A percentile compares a stretch with the other conserved stretches of the same genome.
These are phyloP conservation scores for Echiichthys vipera DNA, from an alignment of 2,797 vertebrate species.

Conservation along the genomic window DNA sequence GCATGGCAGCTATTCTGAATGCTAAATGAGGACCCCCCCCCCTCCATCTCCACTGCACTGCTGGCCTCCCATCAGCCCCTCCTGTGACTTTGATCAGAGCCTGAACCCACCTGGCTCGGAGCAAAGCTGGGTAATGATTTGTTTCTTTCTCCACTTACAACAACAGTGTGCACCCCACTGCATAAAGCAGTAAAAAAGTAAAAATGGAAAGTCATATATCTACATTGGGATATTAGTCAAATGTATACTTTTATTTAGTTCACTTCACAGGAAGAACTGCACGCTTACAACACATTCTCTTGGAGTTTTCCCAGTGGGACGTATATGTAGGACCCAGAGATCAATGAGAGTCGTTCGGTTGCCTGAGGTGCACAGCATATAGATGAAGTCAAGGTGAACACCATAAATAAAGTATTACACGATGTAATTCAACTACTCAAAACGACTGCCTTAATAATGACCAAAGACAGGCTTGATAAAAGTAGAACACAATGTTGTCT, in stretches of 20 bases:
- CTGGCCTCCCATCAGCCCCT: constrained; percentile 48
- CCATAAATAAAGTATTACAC: neutral
- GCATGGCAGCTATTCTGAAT: constrained; percentile 68
- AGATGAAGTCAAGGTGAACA: neutral
- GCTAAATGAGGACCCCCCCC: constrained; percentile 44
- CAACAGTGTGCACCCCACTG: neutral
- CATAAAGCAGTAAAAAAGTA: neutral
- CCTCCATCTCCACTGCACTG: constrained; percentile 14
- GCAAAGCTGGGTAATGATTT: constrained; percentile 20
- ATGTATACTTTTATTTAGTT: neutral
- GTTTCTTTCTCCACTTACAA: constrained; percentile 17
- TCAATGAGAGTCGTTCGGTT: neutral
- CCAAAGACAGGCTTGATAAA: neutral
- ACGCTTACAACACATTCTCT: neutral
- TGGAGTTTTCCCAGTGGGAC: neutral
- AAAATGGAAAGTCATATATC: neutral
- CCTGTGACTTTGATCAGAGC: constrained; percentile 68
- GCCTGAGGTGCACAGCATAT: neutral
- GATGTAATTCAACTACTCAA: neutral
- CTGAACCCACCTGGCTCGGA: constrained; percentile 53
- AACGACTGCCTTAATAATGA: neutral
- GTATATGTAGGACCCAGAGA: neutral
- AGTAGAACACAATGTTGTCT: neutral
- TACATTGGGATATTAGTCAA: neutral
- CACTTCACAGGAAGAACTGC: neutral